Conservation (phyloP, 2,888 invertebrate genomes). For the Petrophora chlorosata region DNA sequence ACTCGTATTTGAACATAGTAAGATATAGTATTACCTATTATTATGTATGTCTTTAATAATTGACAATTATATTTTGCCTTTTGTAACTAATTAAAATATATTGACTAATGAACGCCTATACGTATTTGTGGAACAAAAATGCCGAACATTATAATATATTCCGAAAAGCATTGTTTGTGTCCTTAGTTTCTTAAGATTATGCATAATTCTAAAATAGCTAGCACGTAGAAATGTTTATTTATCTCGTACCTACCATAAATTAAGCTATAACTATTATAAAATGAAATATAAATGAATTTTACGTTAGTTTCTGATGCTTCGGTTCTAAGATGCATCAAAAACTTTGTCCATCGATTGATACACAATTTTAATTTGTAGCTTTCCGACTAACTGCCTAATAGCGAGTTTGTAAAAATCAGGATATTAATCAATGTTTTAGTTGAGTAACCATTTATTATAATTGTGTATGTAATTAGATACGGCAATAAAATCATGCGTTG, state of each 20-base stretch:
- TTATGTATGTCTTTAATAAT: background rate
- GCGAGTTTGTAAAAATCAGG: constrained; percentile 26
- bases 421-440: constrained; percentile 46
- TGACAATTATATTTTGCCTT: constrained; percentile 22
- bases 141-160: constrained; percentile 28
- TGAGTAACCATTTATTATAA: constrained; percentile 73
- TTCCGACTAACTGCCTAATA: constrained; percentile 33
- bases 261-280: constrained; percentile 47
- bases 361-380: constrained; percentile 74
- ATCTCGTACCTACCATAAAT: constrained; percentile 60
- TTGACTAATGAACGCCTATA: constrained; percentile 46
- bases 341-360: constrained; percentile 66
- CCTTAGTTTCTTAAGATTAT: constrained; percentile 58
- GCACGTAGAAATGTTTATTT: constrained; percentile 57
- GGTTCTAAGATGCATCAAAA: constrained; percentile 71
- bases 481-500: constrained; percentile 77
- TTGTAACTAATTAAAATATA: constrained; percentile 28
- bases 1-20: constrained; percentile 21
- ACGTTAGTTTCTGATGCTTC: constrained; percentile 59
- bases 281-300: constrained; percentile 55
- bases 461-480: constrained; percentile 80
- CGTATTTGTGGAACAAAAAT: constrained; percentile 44
- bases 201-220: constrained; percentile 67
- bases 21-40: constrained; percentile 10
- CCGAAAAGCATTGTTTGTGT: constrained; percentile 47